Percentiles rank a stretch among this genome's conserved stretches.
These are phyloP conservation scores for Channa argus DNA, from an alignment of 2,113 vertebrate genomes.

Conservation along the genomic window DNA sequence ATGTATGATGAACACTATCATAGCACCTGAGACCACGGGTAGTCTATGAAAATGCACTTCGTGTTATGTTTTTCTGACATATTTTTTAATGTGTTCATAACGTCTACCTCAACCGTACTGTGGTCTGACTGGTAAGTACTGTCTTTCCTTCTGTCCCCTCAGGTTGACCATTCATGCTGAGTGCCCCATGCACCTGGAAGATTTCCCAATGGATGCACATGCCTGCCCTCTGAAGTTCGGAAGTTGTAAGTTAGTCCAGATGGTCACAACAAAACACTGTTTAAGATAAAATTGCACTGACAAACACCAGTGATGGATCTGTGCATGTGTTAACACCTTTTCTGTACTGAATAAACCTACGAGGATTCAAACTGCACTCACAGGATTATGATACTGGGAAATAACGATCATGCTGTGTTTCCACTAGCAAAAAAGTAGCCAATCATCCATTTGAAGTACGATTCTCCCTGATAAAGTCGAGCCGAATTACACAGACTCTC, in stretches of 20 bases:
- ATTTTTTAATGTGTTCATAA: slow-evolving; percentile 5
- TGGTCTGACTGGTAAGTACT: slow-evolving; percentile 29
- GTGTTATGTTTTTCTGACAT: slow-evolving; percentile 5
- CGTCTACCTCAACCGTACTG: not conserved
- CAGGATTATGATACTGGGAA: not conserved
- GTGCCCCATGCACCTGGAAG: slow-evolving; percentile 98
- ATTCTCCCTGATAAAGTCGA: not conserved
- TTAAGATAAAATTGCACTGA: slow-evolving; percentile 23
- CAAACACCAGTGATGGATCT: slow-evolving; percentile 27
- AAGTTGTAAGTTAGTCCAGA: slow-evolving; percentile 90
- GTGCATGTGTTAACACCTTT: slow-evolving; percentile 12
- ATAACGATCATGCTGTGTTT: slow-evolving; percentile 1
- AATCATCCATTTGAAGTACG: not conserved
- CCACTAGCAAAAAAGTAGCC: slow-evolving; percentile 9
- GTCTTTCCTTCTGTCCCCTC: slow-evolving; percentile 35
- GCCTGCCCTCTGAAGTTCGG: slow-evolving; percentile 98
- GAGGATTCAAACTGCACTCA: slow-evolving; percentile 2
- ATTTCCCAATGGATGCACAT: slow-evolving; percentile 98
- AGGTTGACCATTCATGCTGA: slow-evolving; percentile 98
- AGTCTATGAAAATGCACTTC: not conserved
- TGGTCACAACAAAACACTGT: slow-evolving; percentile 26
- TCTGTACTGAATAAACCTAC: slow-evolving; percentile 21
- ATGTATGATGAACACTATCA: not conserved
- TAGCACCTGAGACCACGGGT: not conserved
- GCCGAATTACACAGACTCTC: too few relatives aligned